Percentiles rank a stretch among this genome's conserved stretches.
These are phyloP conservation scores for Dromius quadrimaculatus DNA, from an alignment of 2,888 invertebrate genomes.

Conservation along the genomic window DNA sequence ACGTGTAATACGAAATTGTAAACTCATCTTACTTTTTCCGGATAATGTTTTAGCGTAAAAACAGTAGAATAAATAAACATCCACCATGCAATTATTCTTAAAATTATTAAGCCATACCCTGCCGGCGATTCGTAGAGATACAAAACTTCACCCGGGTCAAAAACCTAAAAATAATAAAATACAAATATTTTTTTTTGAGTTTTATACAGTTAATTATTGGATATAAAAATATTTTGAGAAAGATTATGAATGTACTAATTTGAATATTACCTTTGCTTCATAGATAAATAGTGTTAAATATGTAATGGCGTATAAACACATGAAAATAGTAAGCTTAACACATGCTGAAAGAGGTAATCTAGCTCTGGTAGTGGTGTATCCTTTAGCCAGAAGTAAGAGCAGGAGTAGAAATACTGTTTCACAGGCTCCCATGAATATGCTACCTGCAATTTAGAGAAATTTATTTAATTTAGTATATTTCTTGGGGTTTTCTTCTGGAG, in stretches of 20 bases:
- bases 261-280: constrained; percentile 75
- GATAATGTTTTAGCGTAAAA: constrained; percentile 86
- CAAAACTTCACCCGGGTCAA: constrained; percentile 91
- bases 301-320: constrained; percentile 79
- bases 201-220: neutral
- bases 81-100: constrained; percentile 84
- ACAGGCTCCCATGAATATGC: constrained; percentile 78
- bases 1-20: too few species aligned
- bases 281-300: constrained; percentile 84
- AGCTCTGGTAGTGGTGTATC: constrained; percentile 91
- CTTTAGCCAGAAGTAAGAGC: constrained; percentile 86
- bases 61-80: constrained; percentile 78
- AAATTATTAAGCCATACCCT: constrained; percentile 83
- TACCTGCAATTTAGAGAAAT: constrained; percentile 69
- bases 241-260: too few species aligned
- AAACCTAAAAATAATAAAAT: constrained; percentile 70
- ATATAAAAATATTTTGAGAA: too few species aligned
- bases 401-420: constrained; percentile 83
- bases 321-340: constrained; percentile 83
- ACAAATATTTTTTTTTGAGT: constrained; percentile 4
- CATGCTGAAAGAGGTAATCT: constrained; percentile 79
- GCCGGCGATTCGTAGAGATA: constrained; percentile 93
- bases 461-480: too few species aligned
- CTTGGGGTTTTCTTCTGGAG: too few species aligned
- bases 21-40: constrained; percentile 81